A percentile compares a stretch with the other conserved stretches of the same genome.
phyloP scores from a whole-genome alignment of 2,797 vertebrate species.

The Betta splendens region DNA sequence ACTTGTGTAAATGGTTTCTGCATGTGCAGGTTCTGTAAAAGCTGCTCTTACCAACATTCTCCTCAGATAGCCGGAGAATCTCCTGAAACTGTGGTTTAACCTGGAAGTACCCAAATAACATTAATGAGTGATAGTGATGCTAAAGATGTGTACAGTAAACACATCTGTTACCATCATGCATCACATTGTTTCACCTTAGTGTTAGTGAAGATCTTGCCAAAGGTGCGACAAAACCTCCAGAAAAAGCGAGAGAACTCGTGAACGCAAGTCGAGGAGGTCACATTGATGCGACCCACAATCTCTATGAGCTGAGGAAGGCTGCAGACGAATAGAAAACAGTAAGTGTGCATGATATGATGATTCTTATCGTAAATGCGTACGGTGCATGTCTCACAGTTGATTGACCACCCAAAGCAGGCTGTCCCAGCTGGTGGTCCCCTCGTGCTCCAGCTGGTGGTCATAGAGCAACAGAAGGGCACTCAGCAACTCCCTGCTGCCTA shows the following conservation, averaged over 20 bases:
- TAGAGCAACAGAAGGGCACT: constrained; percentile 91
- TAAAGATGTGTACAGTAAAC: neutral
- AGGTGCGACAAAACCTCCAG: constrained; percentile 97
- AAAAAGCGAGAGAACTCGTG: constrained; percentile 99
- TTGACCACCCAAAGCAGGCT: constrained; percentile 98
- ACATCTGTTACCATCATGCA: neutral
- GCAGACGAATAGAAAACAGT: constrained; percentile 46
- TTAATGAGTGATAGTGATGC: too few species aligned
- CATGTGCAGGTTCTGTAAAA: constrained; percentile 19
- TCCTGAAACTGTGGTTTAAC: constrained; percentile 99
- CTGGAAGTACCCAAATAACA: constrained; percentile 68
- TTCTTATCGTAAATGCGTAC: neutral
- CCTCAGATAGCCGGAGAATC: constrained; percentile 96
- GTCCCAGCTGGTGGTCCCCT: constrained; percentile 98
- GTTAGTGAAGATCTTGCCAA: constrained; percentile 99
- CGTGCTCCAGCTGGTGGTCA: constrained; percentile 94
- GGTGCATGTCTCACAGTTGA: constrained; percentile 90
- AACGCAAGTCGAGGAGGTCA: constrained; percentile 93
- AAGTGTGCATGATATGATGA: constrained; percentile 11
- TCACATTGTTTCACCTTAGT: constrained; percentile 78
- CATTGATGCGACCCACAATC: constrained; percentile 95
- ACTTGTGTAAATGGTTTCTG: constrained; percentile 10
- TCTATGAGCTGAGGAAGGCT: constrained; percentile 95
- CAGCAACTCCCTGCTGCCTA: constrained; percentile 93
- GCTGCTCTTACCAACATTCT: constrained; percentile 91